phyloP scores from a whole-genome alignment of 92 coral and sea anemone species.

The Phenganax subtilis region DNA sequence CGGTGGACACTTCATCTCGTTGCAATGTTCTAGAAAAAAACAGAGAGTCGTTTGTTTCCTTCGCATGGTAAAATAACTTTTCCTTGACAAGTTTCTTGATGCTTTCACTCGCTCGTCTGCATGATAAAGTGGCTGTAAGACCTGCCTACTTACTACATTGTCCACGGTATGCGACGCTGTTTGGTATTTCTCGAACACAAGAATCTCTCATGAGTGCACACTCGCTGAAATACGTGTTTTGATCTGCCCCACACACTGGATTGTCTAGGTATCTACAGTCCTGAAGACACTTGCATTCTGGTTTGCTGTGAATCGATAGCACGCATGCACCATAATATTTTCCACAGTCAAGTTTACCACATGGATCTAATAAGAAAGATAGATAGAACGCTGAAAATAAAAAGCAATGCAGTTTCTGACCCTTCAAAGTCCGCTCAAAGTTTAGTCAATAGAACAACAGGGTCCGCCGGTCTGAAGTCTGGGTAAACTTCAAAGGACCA shows the following conservation, averaged over 20 bases:
- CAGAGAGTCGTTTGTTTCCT: background rate
- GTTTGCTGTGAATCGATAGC: conserved; percentile 1
- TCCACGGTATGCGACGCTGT: conserved; percentile 15
- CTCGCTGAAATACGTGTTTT: conserved; percentile 22
- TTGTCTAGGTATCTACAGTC: conserved; percentile 4
- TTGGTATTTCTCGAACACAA: conserved; percentile 18
- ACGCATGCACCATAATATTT: conserved; percentile 29
- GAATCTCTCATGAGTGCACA: conserved; percentile 20
- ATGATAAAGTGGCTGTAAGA: background rate
- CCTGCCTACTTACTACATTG: conserved; percentile 18
- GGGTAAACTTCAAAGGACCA: no score
- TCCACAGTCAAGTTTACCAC: conserved; percentile 7
- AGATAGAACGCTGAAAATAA: background rate
- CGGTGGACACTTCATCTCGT: conserved; percentile 8
- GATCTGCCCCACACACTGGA: conserved; percentile 33
- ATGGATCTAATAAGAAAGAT: conserved; percentile 16
- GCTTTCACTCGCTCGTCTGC: no score
- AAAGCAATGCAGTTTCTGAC: background rate
- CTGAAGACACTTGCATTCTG: conserved; percentile 36
- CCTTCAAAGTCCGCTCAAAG: background rate
- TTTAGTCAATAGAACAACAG: no score
- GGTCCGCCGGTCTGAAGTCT: no score
- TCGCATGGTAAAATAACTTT: conserved; percentile 28
- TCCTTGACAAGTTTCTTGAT: no score
- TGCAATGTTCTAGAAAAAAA: conserved; percentile 17